Evolutionary conservation across 2,888 invertebrate species (phyloP).

Genomic region (Schrankia costaestrigalis): DNA sequence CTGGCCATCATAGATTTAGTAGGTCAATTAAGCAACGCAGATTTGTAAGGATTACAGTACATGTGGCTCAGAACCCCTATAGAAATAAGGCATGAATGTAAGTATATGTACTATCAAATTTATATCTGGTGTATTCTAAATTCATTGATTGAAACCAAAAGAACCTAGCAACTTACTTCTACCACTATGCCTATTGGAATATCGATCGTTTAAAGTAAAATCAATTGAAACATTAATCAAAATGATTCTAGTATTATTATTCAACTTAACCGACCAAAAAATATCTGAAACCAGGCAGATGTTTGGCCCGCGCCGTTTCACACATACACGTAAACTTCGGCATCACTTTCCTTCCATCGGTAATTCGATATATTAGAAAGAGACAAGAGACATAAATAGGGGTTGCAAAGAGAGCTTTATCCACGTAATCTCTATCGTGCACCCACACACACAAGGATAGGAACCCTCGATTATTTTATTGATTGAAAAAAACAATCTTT

Average conservation of each 20-base stretch:
- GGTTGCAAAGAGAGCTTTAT: constrained; percentile 65
- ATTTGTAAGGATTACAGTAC: too few species aligned
- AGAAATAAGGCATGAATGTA: too few species aligned
- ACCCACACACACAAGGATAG: constrained; percentile 46
- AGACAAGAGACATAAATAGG: constrained; percentile 53
- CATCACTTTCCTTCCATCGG: constrained; percentile 32
- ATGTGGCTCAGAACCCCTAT: too few species aligned
- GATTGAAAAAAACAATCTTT: constrained; percentile 61
- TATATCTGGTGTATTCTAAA: too few species aligned
- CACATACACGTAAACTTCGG: constrained; percentile 37
- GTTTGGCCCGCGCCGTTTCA: constrained; percentile 63
- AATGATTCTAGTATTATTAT: constrained; percentile 52
- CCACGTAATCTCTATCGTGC: constrained; percentile 63
- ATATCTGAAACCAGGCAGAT: constrained; percentile 68
- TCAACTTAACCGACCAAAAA: constrained; percentile 60
- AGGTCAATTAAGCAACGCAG: too few species aligned
- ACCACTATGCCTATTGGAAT: too few species aligned
- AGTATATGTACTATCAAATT: too few species aligned
- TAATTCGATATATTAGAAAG: constrained; percentile 28
- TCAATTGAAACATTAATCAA: constrained; percentile 35
- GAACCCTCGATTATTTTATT: constrained; percentile 68
- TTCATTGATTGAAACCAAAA: too few species aligned
- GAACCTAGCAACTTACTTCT: neutral
- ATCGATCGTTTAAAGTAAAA: constrained; percentile 16
- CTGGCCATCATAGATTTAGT: too few species aligned